Evolutionary conservation across 2,797 vertebrate genomes (phyloP).

Genomic region (Poecilia velifera): DNA sequence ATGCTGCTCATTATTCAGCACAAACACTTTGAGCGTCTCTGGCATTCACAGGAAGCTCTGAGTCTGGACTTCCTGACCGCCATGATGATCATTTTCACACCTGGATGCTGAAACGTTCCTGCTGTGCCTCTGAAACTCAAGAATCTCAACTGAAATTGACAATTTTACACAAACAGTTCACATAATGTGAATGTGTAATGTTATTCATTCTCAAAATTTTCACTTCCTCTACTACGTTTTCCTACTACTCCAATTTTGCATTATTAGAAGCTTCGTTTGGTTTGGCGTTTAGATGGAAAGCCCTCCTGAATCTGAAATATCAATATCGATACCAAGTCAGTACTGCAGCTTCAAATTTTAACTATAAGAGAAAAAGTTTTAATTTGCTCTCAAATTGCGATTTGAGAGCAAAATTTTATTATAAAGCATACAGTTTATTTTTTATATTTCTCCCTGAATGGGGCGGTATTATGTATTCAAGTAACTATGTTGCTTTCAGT

Average conservation of each 20-base stretch:
- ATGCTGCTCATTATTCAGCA: conserved; percentile 46
- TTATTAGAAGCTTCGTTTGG: not conserved
- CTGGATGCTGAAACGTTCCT: conserved; percentile 10
- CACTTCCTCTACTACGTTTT: not conserved
- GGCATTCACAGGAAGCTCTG: conserved; percentile 1
- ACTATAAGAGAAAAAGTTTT: too few relatives aligned
- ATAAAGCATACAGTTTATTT: too few relatives aligned
- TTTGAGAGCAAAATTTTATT: too few relatives aligned
- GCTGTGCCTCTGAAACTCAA: not conserved
- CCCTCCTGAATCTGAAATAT: not conserved
- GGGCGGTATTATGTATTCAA: too few relatives aligned
- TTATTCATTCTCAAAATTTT: not conserved
- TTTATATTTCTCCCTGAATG: too few relatives aligned
- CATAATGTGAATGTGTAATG: not conserved
- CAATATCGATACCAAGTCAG: too few relatives aligned
- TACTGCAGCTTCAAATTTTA: too few relatives aligned
- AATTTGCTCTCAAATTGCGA: too few relatives aligned
- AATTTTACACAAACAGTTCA: conserved; percentile 19
- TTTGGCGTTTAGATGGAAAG: not conserved
- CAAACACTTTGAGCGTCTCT: conserved; percentile 32
- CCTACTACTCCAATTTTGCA: not conserved
- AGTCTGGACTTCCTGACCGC: conserved; percentile 16
- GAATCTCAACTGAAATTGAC: not conserved
- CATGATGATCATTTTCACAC: conserved; percentile 38
- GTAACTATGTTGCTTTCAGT: too few relatives aligned